Evolutionary conservation across 1,140 invertebrate species (phyloP).

Genomic region (Mesaphorura yosii): DNA sequence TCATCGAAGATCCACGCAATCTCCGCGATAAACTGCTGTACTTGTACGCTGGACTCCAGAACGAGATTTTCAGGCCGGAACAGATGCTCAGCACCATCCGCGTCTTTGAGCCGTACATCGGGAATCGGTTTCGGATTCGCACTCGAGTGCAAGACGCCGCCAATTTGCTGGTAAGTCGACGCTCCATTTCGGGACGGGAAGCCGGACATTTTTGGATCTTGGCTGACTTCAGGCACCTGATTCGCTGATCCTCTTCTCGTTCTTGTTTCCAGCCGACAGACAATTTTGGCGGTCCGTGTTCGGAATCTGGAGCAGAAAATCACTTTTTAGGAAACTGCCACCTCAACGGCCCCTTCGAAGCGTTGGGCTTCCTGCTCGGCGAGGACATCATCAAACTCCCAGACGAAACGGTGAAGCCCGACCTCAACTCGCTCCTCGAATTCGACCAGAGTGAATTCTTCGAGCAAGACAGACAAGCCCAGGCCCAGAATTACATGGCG

Average conservation of each 20-base stretch:
- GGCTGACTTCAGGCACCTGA: too few relatives aligned
- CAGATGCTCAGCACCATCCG: constrained; percentile 21
- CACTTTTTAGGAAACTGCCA: background rate
- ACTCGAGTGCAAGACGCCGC: constrained; percentile 26
- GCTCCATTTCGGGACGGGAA: too few relatives aligned
- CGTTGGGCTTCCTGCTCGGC: background rate
- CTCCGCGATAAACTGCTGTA: constrained; percentile 24
- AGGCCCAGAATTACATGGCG: background rate
- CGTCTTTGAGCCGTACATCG: constrained; percentile 25
- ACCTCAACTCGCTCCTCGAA: background rate
- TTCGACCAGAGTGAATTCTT: background rate
- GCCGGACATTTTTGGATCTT: too few relatives aligned
- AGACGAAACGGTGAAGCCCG: background rate
- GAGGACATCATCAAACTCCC: background rate
- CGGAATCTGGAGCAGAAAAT: background rate
- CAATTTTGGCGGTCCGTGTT: background rate
- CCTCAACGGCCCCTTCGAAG: constrained; percentile 1
- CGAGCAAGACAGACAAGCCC: background rate
- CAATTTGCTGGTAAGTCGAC: constrained; percentile 17
- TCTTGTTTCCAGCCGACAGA: background rate
- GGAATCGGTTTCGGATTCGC: constrained; percentile 16
- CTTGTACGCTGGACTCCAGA: constrained; percentile 23
- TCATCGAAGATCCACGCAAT: constrained; percentile 25
- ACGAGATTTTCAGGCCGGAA: constrained; percentile 23
- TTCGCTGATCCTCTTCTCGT: too few relatives aligned